These are phyloP conservation scores for Xenopus laevis DNA, from an alignment of 2,113 vertebrate species.

Conservation along the genomic window DNA sequence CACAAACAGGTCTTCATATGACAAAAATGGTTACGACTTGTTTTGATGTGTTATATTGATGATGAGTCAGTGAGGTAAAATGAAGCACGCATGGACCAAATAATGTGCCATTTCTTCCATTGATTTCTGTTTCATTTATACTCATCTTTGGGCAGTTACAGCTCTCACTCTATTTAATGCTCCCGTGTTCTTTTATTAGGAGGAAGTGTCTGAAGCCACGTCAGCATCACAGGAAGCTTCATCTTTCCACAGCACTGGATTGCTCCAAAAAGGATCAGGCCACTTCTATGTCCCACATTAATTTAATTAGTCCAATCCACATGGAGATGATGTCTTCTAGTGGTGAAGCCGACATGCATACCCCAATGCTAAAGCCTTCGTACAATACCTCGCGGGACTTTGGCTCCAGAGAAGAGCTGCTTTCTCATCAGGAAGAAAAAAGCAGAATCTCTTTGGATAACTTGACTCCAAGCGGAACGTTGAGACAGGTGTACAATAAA, in stretches of 20 bases:
- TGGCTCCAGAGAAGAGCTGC: conserved; percentile 74
- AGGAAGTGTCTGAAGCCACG: conserved; percentile 88
- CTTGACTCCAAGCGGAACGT: conserved; percentile 73
- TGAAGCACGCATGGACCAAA: too few species aligned
- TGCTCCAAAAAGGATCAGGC: conserved; percentile 88
- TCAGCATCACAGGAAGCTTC: conserved; percentile 83
- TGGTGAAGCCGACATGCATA: conserved; percentile 84
- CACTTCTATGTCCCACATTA: conserved; percentile 96
- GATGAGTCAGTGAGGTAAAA: too few species aligned
- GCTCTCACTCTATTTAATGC: too few species aligned
- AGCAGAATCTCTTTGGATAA: conserved; percentile 76
- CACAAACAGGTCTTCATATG: too few species aligned
- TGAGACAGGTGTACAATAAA: conserved; percentile 78
- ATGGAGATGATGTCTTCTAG: conserved; percentile 80
- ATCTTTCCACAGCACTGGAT: conserved; percentile 73
- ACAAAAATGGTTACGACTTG: too few species aligned
- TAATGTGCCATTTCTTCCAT: too few species aligned
- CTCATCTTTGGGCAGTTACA: too few species aligned
- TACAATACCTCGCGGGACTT: conserved; percentile 78
- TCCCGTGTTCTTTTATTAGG: conserved; percentile 56
- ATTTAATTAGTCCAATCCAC: conserved; percentile 82
- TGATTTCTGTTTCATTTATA: too few species aligned
- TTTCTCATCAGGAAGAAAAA: conserved; percentile 70
- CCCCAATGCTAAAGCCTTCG: conserved; percentile 88
- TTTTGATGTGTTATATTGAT: too few species aligned